Conservation (phyloP, 35 echinoderm and acorn worm genomes). For the Eucidaris tribuloides region DNA sequence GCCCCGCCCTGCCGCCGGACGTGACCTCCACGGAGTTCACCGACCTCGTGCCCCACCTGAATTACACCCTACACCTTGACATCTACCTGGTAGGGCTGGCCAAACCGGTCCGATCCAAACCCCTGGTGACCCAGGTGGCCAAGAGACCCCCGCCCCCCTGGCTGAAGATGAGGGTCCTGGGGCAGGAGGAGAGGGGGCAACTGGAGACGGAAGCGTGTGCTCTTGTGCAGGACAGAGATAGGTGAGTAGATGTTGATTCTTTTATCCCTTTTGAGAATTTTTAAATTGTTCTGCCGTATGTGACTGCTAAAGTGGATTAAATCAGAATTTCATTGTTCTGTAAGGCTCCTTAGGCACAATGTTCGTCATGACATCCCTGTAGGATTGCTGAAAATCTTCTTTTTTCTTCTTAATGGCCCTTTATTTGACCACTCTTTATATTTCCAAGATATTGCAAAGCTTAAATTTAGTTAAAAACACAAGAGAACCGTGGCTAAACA, state of each 20-base stretch:
- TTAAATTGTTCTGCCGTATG: no score
- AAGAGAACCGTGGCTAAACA: no score
- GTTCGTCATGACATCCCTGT: no score
- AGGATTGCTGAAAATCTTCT: no score
- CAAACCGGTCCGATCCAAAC: conserved; percentile 47
- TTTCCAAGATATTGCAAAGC: no score
- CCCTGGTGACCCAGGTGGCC: conserved; percentile 38
- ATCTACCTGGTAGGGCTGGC: conserved; percentile 54
- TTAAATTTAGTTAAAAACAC: no score
- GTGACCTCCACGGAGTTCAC: conserved; percentile 58
- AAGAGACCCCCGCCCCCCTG: conserved; percentile 51
- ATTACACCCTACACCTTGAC: conserved; percentile 65
- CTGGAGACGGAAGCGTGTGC: conserved; percentile 75
- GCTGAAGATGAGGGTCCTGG: conserved; percentile 38
- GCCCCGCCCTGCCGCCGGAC: conserved; percentile 30
- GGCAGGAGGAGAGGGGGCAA: conserved; percentile 35
- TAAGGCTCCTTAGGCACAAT: no score
- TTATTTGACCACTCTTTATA: no score
- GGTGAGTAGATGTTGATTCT: conserved; percentile 52
- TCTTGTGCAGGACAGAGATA: conserved; percentile 65
- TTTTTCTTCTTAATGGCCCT: no score
- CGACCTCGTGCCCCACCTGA: conserved; percentile 47
- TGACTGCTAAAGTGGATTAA: no score
- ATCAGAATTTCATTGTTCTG: no score
- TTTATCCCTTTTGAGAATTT: no score